phyloP scores from a whole-genome alignment of 2,888 invertebrate genomes.

The Nemoura dubitans region DNA sequence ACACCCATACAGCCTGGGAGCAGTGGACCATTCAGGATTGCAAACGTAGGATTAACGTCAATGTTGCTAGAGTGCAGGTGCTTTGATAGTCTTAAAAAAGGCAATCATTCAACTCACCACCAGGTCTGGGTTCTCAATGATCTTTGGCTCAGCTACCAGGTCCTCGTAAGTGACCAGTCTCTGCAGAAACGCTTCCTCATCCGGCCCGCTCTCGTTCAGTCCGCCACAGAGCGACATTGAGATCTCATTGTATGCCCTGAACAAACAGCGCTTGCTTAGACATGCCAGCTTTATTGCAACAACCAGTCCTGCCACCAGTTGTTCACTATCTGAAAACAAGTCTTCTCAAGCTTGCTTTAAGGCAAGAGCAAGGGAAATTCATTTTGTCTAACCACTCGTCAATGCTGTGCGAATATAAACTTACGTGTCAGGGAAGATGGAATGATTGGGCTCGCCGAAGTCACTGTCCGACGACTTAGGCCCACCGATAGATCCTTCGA shows the following conservation, averaged over 20 bases:
- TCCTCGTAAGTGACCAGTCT: conserved; percentile 70
- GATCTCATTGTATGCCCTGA: conserved; percentile 68
- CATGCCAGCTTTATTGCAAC: background rate
- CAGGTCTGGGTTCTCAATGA: conserved; percentile 82
- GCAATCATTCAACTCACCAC: conserved; percentile 67
- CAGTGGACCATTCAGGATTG: too few species aligned
- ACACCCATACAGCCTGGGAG: too few species aligned
- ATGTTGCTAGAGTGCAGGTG: too few species aligned
- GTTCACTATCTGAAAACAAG: too few species aligned
- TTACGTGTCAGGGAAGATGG: conserved; percentile 55
- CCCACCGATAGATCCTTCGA: conserved; percentile 76
- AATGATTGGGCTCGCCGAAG: conserved; percentile 77
- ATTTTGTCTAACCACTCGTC: too few species aligned
- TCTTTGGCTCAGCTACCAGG: conserved; percentile 70
- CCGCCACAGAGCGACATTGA: conserved; percentile 83
- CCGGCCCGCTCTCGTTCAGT: conserved; percentile 58
- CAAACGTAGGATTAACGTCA: too few species aligned
- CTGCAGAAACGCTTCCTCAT: conserved; percentile 70
- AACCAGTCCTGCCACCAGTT: background rate
- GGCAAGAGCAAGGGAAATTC: too few species aligned
- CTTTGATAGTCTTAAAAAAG: too few species aligned
- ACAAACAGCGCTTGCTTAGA: conserved; percentile 53
- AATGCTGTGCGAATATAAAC: too few species aligned
- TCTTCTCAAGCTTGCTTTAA: too few species aligned
- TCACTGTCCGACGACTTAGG: conserved; percentile 82